Conservation (phyloP, 2,797 vertebrate genomes). For the Megaceryle alcyon region DNA sequence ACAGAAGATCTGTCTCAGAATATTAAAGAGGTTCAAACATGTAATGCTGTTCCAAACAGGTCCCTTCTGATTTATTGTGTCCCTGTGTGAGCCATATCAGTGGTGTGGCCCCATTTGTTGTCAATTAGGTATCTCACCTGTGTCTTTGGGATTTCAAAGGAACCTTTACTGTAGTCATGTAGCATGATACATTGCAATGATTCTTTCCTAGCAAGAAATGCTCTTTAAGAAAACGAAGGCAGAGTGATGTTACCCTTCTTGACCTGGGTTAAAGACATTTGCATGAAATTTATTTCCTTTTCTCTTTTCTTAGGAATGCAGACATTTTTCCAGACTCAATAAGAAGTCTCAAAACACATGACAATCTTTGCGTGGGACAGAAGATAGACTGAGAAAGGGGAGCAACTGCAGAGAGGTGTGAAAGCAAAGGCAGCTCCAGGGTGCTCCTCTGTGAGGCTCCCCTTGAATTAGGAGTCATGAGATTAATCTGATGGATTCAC, state of each 20-base stretch:
- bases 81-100: not conserved
- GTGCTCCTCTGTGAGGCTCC: not conserved
- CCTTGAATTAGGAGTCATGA: not conserved
- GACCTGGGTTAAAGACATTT: not conserved
- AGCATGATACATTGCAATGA: too few species aligned
- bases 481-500: not conserved
- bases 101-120: not conserved
- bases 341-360: not conserved
- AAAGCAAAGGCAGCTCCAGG: not conserved
- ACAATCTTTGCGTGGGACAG: not conserved
- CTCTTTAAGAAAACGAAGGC: not conserved
- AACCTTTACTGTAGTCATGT: not conserved
- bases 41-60: not conserved
- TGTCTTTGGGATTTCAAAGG: not conserved
- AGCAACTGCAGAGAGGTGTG: not conserved
- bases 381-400: not conserved
- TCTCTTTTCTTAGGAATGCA: not conserved
- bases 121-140: not conserved
- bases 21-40: not conserved
- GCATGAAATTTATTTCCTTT: not conserved
- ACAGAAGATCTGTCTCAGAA: not conserved
- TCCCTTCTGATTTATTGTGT: not conserved
- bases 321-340: not conserved
- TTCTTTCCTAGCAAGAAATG: not conserved
- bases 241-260: not conserved